phyloP scores from a whole-genome alignment of 2,797 vertebrate genomes.

The Acanthornis magna region DNA sequence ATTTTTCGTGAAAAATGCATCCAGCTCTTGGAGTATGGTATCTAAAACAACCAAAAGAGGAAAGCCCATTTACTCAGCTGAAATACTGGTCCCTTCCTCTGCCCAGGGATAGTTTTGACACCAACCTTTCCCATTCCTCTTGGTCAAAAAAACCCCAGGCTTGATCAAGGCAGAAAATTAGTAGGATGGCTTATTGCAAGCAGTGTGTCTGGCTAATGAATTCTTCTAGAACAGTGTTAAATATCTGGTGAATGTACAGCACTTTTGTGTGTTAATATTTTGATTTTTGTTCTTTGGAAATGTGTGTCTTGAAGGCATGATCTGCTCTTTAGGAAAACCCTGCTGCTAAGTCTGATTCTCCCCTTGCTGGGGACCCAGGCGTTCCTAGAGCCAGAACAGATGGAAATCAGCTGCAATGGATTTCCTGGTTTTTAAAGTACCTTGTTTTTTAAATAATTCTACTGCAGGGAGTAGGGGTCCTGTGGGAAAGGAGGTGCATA shows the following conservation, averaged over 20 bases:
- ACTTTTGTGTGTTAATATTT: background rate
- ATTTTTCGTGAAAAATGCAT: background rate
- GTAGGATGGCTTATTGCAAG: background rate
- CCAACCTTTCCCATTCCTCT: background rate
- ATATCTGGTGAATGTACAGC: background rate
- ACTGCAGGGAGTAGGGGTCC: fast-evolving
- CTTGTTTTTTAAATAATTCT: background rate
- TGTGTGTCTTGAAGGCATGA: fast-evolving
- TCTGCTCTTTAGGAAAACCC: background rate
- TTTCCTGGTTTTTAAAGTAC: background rate
- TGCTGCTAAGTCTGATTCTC: background rate
- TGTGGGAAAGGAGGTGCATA: background rate
- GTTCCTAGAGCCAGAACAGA: background rate
- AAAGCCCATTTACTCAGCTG: background rate
- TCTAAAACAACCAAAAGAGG: background rate
- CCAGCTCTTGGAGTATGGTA: background rate
- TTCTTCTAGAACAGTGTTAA: background rate
- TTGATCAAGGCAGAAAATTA: background rate
- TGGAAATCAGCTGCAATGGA: background rate
- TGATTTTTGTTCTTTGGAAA: background rate
- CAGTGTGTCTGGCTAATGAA: background rate
- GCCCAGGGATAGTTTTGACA: background rate
- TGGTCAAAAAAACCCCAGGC: fast-evolving
- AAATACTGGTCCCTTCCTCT: background rate
- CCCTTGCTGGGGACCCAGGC: background rate